These are phyloP conservation scores for Notothenia rossii DNA, from an alignment of 2,113 vertebrate species.

Conservation along the genomic window DNA sequence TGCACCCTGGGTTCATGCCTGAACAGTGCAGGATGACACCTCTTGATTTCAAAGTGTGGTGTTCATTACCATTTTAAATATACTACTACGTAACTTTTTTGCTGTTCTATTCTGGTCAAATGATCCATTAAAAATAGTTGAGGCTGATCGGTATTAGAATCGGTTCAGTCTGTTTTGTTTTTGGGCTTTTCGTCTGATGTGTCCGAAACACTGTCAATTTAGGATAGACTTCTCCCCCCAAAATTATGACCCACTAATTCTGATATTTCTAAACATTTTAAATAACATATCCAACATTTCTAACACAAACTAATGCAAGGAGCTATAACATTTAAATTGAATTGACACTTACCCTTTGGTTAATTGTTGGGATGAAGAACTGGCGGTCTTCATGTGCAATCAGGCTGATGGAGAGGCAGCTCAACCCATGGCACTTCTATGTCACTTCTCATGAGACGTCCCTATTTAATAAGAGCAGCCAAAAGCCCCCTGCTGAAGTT, in stretches of 20 bases:
- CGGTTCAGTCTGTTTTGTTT: too few species aligned
- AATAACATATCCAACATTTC: background rate
- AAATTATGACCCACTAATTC: too few species aligned
- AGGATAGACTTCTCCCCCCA: background rate
- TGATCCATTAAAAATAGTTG: background rate
- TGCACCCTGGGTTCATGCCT: constrained; percentile 25
- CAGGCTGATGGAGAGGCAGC: constrained; percentile 17
- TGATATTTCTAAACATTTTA: too few species aligned
- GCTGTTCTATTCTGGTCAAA: constrained; percentile 1
- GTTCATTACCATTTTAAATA: constrained; percentile 10
- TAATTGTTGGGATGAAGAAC: constrained; percentile 17
- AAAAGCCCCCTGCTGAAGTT: constrained; percentile 47
- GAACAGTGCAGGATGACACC: constrained; percentile 45
- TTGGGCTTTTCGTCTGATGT: background rate
- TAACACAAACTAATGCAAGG: background rate
- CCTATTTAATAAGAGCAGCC: constrained; percentile 46
- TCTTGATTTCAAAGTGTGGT: constrained; percentile 54
- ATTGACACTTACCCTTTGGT: constrained; percentile 44
- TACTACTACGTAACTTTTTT: background rate
- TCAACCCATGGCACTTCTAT: constrained; percentile 14
- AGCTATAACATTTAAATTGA: background rate
- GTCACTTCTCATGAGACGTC: constrained; percentile 23
- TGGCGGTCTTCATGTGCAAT: constrained; percentile 4
- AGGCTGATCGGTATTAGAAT: background rate
- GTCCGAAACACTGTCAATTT: background rate